Evolutionary conservation across 1,140 invertebrate species (phyloP).

Genomic region (Drosophila equinoxialis): DNA sequence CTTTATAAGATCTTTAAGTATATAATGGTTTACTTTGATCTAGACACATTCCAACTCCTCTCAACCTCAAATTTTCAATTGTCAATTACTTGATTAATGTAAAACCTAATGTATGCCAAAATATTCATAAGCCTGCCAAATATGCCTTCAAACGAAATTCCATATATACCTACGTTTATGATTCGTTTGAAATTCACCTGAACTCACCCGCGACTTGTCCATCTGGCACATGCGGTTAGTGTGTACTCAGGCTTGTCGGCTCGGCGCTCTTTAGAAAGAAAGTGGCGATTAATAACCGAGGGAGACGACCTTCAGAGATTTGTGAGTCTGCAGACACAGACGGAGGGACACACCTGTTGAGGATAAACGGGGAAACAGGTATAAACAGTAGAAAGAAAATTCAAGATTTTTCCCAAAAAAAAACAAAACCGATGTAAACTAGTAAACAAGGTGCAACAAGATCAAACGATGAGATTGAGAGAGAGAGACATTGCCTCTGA

Average conservation of each 20-base stretch:
- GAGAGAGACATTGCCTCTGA: not conserved
- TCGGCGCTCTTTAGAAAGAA: slow-evolving; percentile 46
- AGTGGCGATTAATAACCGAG: slow-evolving; percentile 78
- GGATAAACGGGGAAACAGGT: slow-evolving; percentile 54
- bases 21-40: too few relatives aligned
- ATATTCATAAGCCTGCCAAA: not conserved
- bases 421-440: slow-evolving; percentile 62
- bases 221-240: slow-evolving; percentile 31
- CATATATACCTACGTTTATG: not conserved
- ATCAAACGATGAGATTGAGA: slow-evolving; percentile 18
- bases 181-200: slow-evolving; percentile 39
- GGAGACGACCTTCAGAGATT: slow-evolving; percentile 70
- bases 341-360: slow-evolving; percentile 35
- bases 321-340: slow-evolving; percentile 27
- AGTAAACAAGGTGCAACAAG: slow-evolving; percentile 47
- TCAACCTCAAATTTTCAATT: too few relatives aligned
- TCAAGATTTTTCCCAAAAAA: slow-evolving; percentile 69
- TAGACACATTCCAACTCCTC: too few relatives aligned
- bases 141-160: slow-evolving; percentile 34
- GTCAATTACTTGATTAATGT: too few relatives aligned
- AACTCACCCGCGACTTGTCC: slow-evolving; percentile 22
- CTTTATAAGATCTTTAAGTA: too few relatives aligned
- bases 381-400: slow-evolving; percentile 41
- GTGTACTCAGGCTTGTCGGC: slow-evolving; percentile 43
- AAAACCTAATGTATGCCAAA: not conserved